Conservation (phyloP, 2,888 invertebrate species). For the Lepidochitona cinerea region DNA sequence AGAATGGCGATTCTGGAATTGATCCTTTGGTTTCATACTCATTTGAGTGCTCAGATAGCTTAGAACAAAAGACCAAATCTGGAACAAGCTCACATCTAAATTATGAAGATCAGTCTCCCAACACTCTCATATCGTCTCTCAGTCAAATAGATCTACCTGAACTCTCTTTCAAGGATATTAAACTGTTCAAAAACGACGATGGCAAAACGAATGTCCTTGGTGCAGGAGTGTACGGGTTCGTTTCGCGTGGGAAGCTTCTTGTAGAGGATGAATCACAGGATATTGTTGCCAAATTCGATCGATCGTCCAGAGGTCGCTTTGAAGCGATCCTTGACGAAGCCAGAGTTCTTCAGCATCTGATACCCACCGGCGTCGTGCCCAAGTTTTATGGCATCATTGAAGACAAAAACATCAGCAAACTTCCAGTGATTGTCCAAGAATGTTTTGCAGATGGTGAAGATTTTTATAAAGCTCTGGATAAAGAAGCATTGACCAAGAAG, state of each 20-base stretch:
- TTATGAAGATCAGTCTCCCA: too few species aligned
- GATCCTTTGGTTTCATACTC: too few species aligned
- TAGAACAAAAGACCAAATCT: too few species aligned
- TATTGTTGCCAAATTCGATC: background rate
- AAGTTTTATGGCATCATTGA: background rate
- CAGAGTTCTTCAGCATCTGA: background rate
- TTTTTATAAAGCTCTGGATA: background rate
- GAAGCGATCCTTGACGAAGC: background rate
- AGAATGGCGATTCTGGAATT: too few species aligned
- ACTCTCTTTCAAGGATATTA: background rate
- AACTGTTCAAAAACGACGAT: background rate
- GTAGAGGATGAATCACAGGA: background rate
- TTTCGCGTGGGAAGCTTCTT: background rate
- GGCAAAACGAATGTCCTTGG: background rate
- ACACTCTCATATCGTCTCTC: too few species aligned
- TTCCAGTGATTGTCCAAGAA: background rate
- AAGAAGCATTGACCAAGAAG: background rate
- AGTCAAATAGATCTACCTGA: background rate
- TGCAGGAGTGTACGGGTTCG: background rate
- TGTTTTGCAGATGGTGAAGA: background rate
- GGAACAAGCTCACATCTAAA: too few species aligned
- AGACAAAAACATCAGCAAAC: background rate
- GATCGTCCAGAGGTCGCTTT: background rate
- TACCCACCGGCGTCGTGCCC: background rate
- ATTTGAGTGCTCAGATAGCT: too few species aligned